These are phyloP conservation scores for Aromia moschata DNA, from an alignment of 2,888 invertebrate species.

Conservation along the genomic window DNA sequence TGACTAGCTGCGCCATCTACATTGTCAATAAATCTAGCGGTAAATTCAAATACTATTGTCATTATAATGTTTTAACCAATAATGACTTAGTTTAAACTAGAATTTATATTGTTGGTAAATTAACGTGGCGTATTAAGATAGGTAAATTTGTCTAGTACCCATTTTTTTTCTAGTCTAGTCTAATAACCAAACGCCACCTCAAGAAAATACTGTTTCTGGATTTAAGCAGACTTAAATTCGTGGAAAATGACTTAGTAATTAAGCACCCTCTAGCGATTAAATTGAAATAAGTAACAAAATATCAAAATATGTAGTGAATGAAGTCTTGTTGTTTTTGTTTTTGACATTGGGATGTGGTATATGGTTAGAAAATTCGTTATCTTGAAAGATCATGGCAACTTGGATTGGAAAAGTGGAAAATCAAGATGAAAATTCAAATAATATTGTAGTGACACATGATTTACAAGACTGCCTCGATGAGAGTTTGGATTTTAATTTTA, in stretches of 20 bases:
- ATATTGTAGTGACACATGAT: constrained; percentile 65
- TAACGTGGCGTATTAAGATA: too few relatives aligned
- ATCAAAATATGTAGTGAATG: constrained; percentile 22
- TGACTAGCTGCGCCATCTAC: constrained; percentile 14
- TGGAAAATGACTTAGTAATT: constrained; percentile 32
- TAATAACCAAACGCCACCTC: too few relatives aligned
- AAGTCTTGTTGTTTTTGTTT: constrained; percentile 36
- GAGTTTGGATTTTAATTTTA: constrained; percentile 61
- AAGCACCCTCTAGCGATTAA: constrained; percentile 38
- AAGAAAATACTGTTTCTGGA: too few relatives aligned
- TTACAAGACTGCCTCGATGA: constrained; percentile 66
- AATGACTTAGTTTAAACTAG: too few relatives aligned
- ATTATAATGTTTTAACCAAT: too few relatives aligned
- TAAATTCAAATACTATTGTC: constrained; percentile 8
- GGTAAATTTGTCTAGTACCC: too few relatives aligned
- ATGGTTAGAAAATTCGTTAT: constrained; percentile 28
- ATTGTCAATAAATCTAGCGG: not conserved
- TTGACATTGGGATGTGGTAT: constrained; percentile 41
- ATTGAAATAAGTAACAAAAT: constrained; percentile 25
- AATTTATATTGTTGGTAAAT: too few relatives aligned
- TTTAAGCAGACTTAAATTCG: constrained; percentile 4
- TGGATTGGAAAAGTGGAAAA: constrained; percentile 47
- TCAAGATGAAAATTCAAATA: constrained; percentile 50
- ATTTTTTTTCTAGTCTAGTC: too few relatives aligned
- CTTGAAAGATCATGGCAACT: constrained; percentile 43